Percentiles rank a stretch among this genome's conserved stretches.
phyloP scores from a whole-genome alignment of 2,888 invertebrate species.

The Eupeodes luniger region DNA sequence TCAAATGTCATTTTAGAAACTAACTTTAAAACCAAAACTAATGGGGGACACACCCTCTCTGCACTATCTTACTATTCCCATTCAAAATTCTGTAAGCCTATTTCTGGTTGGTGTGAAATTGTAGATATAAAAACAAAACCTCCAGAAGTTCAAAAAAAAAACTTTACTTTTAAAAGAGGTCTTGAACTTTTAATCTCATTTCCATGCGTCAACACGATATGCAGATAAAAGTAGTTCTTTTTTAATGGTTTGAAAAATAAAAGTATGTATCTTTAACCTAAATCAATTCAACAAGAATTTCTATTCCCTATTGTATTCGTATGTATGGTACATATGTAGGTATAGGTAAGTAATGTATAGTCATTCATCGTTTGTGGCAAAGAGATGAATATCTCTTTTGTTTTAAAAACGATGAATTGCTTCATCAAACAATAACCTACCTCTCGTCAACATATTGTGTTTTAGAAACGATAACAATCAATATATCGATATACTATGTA shows the following conservation, averaged over 20 bases:
- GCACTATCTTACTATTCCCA: neutral
- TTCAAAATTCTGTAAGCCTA: neutral
- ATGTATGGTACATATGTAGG: no score
- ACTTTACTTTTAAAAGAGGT: neutral
- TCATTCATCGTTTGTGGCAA: neutral
- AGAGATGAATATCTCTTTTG: conserved; percentile 28
- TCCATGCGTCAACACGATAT: conserved; percentile 37
- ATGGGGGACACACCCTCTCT: neutral
- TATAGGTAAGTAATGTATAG: neutral
- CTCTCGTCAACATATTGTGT: conserved; percentile 48
- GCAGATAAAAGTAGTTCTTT: neutral
- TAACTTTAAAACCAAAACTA: no score
- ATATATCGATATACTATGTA: conserved; percentile 44
- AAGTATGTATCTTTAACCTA: conserved; percentile 11
- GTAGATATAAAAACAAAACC: neutral
- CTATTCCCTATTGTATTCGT: neutral
- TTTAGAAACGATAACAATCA: conserved; percentile 59
- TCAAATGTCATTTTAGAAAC: no score
- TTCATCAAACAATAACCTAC: conserved; percentile 71
- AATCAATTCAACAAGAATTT: conserved; percentile 12
- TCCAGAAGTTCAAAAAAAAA: neutral
- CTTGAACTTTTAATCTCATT: conserved; percentile 64
- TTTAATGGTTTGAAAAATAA: neutral
- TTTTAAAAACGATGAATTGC: conserved; percentile 55
- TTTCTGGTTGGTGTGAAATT: neutral